These are phyloP conservation scores for Peromyscus leucopus DNA, from an alignment of 2,113 vertebrate species.

Conservation along the genomic window DNA sequence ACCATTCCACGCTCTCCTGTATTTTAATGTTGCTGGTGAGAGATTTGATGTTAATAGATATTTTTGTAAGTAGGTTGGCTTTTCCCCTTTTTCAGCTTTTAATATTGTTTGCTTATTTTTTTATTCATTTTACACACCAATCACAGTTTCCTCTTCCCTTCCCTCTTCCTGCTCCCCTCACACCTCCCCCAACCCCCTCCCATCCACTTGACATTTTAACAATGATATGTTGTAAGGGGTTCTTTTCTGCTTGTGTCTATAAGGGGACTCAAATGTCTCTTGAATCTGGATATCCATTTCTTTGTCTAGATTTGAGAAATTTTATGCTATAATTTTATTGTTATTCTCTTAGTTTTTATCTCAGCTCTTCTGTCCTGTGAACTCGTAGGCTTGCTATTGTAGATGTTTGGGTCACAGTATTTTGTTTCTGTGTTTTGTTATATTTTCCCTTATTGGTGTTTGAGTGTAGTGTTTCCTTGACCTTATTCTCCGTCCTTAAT, in stretches of 20 bases:
- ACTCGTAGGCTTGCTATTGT: neutral
- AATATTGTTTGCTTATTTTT: neutral
- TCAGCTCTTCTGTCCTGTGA: neutral
- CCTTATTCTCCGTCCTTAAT: neutral
- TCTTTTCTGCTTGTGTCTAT: neutral
- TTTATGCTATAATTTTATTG: neutral
- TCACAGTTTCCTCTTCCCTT: too few species aligned
- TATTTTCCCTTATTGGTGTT: neutral
- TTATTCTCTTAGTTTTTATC: neutral
- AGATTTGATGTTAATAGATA: neutral
- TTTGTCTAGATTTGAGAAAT: neutral
- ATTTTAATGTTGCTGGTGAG: neutral
- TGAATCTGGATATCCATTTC: neutral
- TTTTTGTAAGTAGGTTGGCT: neutral
- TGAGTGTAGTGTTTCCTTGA: neutral
- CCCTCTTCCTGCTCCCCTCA: too few species aligned
- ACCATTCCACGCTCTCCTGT: neutral
- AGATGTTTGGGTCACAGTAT: neutral
- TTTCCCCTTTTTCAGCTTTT: neutral
- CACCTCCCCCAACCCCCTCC: too few species aligned
- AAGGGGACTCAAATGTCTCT: neutral
- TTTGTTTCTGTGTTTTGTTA: neutral
- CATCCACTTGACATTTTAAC: neutral
- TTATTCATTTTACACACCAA: too few species aligned
- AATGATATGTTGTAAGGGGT: neutral